A percentile compares a stretch with the other conserved stretches of the same genome.
Conservation (phyloP, 37 sponge, comb jelly and placozoan genomes). For the Beroe ovata region DNA sequence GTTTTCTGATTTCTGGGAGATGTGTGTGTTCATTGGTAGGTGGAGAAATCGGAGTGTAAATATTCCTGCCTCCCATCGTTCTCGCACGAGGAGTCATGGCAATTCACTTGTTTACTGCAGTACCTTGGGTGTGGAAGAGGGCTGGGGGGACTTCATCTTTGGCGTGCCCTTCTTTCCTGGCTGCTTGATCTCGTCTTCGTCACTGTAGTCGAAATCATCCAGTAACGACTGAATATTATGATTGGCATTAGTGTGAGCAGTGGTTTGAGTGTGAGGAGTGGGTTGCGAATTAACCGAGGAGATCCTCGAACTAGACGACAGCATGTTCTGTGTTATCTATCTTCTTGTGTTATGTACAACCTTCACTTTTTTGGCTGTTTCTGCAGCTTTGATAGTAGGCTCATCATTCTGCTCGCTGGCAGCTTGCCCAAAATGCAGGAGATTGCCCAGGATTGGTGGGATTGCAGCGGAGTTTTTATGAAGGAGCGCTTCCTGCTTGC, state of each 20-base stretch:
- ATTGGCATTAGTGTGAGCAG: no score
- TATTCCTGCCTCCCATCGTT: no score
- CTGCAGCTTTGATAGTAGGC: neutral
- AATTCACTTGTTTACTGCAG: no score
- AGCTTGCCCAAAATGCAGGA: constrained; percentile 46
- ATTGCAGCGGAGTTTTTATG: constrained; percentile 15
- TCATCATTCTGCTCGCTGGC: neutral
- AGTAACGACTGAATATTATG: constrained; percentile 50
- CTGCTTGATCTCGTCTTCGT: constrained; percentile 76
- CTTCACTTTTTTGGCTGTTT: constrained; percentile 48
- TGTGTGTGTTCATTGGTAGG: no score
- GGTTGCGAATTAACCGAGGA: no score
- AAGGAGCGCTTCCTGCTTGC: constrained; percentile 21
- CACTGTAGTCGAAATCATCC: constrained; percentile 79
- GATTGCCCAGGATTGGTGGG: constrained; percentile 15
- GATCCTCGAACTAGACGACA: no score
- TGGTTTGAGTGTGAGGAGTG: neutral
- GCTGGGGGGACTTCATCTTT: neutral
- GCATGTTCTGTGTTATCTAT: no score
- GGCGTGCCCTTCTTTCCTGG: constrained; percentile 40
- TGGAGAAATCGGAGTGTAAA: no score
- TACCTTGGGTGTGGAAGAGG: constrained; percentile 13
- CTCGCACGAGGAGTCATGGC: no score
- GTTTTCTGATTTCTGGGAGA: constrained; percentile 22
- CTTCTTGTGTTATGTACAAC: no score